These are phyloP conservation scores for Hypotaenidia okinawae DNA, from an alignment of 2,797 vertebrate genomes.

Conservation along the genomic window DNA sequence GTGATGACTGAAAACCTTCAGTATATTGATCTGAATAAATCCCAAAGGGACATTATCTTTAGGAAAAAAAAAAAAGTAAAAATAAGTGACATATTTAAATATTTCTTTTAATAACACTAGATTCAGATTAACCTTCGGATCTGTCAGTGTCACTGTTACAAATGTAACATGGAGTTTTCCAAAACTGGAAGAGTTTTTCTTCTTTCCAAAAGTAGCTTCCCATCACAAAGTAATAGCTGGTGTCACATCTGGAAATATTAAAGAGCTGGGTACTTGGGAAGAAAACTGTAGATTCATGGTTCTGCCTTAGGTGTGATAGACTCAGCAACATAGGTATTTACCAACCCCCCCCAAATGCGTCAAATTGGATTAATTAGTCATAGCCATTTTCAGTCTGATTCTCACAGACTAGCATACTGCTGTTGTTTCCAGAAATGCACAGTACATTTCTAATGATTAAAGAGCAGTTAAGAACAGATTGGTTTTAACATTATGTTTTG, in stretches of 20 bases:
- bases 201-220: background rate
- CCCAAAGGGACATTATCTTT: background rate
- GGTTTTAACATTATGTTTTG: background rate
- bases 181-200: background rate
- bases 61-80: background rate
- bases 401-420: background rate
- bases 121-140: background rate
- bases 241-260: background rate
- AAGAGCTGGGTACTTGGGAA: background rate
- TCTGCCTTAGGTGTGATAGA: background rate
- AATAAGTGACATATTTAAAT: background rate
- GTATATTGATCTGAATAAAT: background rate
- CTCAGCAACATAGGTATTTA: background rate
- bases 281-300: background rate
- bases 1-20: background rate
- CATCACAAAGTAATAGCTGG: background rate
- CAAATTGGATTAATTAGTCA: background rate
- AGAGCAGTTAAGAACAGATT: background rate
- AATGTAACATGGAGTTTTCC: background rate
- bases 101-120: background rate
- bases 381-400: background rate
- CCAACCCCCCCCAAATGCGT: rapidly evolving
- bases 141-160: background rate
- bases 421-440: background rate
- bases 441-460: background rate